Conservation (phyloP, 1,140 invertebrate genomes). For the Achroia grisella region DNA sequence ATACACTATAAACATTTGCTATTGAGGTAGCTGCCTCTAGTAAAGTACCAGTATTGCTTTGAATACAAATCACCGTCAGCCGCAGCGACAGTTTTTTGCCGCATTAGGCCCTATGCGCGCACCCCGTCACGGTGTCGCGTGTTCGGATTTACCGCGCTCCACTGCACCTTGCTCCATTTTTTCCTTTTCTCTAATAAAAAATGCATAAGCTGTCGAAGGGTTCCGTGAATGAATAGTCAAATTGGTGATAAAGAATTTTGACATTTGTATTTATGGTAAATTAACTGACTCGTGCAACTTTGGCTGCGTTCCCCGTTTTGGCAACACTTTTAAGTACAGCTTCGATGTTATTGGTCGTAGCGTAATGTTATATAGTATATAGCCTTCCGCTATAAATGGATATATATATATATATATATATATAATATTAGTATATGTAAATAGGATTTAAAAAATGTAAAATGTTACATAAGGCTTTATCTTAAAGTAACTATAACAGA, state of each 20-base stretch:
- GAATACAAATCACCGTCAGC: conserved; percentile 38
- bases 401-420: no score
- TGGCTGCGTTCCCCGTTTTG: no score
- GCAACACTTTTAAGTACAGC: no score
- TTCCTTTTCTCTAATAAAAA: conserved; percentile 17
- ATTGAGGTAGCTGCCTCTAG: conserved; percentile 13
- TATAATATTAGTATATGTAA: no score
- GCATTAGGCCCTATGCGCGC: conserved; percentile 24
- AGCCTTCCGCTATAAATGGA: no score
- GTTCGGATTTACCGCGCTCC: conserved; percentile 47
- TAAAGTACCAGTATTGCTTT: conserved; percentile 39
- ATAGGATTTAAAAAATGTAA: no score
- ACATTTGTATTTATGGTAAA: not conserved
- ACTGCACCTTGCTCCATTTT: conserved; percentile 43
- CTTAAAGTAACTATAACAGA: no score
- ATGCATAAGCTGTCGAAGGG: conserved; percentile 24
- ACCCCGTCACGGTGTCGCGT: conserved; percentile 57
- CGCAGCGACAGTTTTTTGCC: conserved; percentile 39
- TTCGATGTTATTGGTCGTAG: no score
- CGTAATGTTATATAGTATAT: no score
- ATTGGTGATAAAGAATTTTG: not conserved
- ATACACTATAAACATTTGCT: no score
- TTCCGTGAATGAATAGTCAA: conserved; percentile 1
- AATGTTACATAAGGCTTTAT: no score
- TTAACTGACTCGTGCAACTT: no score